These are phyloP conservation scores for Rotaria macrura DNA, from an alignment of 2,888 invertebrate genomes.

Conservation along the genomic window DNA sequence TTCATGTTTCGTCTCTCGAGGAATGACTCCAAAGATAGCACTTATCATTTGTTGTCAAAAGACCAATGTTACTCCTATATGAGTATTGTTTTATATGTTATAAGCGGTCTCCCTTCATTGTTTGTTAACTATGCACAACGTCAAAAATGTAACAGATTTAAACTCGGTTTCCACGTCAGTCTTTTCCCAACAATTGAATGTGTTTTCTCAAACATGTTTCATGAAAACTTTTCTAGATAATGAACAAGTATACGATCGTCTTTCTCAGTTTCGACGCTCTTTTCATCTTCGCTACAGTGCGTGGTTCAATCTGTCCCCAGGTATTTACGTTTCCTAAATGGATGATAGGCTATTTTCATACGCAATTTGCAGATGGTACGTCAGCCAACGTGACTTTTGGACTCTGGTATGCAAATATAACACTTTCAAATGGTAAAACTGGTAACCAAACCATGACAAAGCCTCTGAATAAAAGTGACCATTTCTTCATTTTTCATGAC, in stretches of 20 bases:
- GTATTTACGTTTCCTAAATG: background rate
- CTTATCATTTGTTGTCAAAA: background rate
- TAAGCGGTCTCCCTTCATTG: background rate
- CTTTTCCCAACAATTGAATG: background rate
- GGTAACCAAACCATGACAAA: background rate
- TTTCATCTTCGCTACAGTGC: background rate
- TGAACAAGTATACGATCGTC: background rate
- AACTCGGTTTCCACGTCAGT: background rate
- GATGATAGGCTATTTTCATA: background rate
- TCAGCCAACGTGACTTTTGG: background rate
- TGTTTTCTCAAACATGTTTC: no score
- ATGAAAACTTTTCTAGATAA: background rate
- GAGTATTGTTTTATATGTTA: background rate
- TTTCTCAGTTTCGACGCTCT: background rate
- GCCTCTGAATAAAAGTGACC: background rate
- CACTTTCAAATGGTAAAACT: background rate
- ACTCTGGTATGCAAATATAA: background rate
- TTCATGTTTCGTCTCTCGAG: background rate
- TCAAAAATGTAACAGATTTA: background rate
- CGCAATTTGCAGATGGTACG: background rate
- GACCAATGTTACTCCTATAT: background rate
- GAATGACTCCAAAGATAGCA: background rate
- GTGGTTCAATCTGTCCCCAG: background rate
- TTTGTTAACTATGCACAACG: background rate
- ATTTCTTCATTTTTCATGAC: background rate